Evolutionary conservation across 2,797 vertebrate species (phyloP).

Genomic region (Pangasius mekongensis): DNA sequence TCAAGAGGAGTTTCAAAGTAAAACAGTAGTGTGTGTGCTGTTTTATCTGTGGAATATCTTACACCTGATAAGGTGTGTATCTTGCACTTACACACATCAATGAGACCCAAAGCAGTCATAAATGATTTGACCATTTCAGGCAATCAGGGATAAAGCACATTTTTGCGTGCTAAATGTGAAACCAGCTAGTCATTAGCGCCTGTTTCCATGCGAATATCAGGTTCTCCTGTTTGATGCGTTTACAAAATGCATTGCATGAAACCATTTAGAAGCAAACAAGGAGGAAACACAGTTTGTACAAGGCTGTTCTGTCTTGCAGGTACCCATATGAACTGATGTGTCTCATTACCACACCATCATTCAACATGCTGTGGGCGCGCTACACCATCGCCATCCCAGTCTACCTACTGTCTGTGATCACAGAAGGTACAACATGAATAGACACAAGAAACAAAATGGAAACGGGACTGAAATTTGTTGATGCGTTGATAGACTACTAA

Average conservation of each 20-base stretch:
- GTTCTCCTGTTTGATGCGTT: background rate
- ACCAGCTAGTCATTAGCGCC: background rate
- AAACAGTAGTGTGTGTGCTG: slow-evolving; percentile 83
- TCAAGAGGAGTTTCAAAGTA: slow-evolving; percentile 89
- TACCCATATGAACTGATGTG: slow-evolving; percentile 86
- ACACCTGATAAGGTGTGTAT: slow-evolving; percentile 84
- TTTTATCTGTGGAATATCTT: slow-evolving; percentile 91
- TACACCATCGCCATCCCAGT: slow-evolving; percentile 85
- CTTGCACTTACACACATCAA: background rate
- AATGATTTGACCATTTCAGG: background rate
- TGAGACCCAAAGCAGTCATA: background rate
- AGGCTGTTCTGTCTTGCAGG: slow-evolving; percentile 67
- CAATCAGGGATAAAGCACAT: background rate
- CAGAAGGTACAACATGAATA: slow-evolving; percentile 80
- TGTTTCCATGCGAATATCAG: background rate
- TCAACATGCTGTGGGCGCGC: slow-evolving; percentile 81
- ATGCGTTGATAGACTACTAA: background rate
- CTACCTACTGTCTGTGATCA: slow-evolving; percentile 83
- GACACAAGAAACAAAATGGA: background rate
- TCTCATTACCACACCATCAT: slow-evolving; percentile 75
- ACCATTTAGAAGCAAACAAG: background rate
- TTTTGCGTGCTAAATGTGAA: background rate
- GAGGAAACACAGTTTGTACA: background rate
- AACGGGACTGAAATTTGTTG: background rate
- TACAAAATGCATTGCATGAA: background rate